Evolutionary conservation across 1,140 invertebrate genomes (phyloP).

Genomic region (Bombus affinis): DNA sequence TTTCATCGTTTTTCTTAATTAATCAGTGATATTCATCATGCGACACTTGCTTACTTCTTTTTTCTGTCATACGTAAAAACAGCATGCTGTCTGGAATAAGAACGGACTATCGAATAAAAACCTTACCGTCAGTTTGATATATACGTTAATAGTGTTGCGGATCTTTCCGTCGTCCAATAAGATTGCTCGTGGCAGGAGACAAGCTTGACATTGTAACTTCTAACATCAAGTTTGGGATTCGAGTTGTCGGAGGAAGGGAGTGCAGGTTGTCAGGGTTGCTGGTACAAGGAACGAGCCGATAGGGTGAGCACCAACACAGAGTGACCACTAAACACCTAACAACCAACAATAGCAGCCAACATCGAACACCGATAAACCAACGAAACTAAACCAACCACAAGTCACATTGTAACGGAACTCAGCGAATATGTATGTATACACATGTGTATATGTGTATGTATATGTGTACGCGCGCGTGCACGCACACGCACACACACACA

Average conservation of each 20-base stretch:
- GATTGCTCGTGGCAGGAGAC: constrained; percentile 48
- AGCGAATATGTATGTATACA: constrained; percentile 68
- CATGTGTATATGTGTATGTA: constrained; percentile 15
- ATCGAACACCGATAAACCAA: constrained; percentile 81
- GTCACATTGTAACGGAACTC: constrained; percentile 79
- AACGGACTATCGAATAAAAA: constrained; percentile 49
- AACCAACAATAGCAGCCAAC: constrained; percentile 82
- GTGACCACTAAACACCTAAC: constrained; percentile 82
- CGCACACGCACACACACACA: neutral
- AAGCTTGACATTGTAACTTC: constrained; percentile 68
- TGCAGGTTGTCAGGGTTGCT: constrained; percentile 62
- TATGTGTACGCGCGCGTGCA: no score
- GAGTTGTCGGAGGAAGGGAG: constrained; percentile 39
- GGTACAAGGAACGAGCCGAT: constrained; percentile 72
- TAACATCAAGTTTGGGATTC: constrained; percentile 70
- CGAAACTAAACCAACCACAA: constrained; percentile 80
- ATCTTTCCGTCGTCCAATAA: constrained; percentile 26
- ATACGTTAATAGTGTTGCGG: constrained; percentile 28
- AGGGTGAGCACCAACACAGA: constrained; percentile 77
- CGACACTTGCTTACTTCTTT: constrained; percentile 15
- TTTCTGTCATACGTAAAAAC: constrained; percentile 40
- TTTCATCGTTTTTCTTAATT: neutral
- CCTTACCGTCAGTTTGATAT: constrained; percentile 61
- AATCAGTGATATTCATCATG: constrained; percentile 18
- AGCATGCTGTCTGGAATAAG: constrained; percentile 56